Evolutionary conservation across 64 coral and sea anemone species (phyloP).

Genomic region (Montipora cactus): DNA sequence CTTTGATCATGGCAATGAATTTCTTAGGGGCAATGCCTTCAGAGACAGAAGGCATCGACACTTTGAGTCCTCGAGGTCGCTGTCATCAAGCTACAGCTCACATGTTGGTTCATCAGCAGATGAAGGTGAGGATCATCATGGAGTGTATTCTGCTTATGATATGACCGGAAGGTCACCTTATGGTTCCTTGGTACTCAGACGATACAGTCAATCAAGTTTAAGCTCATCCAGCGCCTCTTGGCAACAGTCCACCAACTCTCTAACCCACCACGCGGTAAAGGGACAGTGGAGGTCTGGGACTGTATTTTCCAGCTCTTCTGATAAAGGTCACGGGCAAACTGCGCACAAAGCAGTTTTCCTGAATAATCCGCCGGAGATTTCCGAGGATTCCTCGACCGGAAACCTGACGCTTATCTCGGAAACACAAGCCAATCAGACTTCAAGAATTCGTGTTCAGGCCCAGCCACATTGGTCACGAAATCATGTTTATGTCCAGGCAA

Average conservation of each 20-base stretch:
- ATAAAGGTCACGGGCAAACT: constrained; percentile 19
- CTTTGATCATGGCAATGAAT: constrained; percentile 1
- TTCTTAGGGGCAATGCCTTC: constrained; percentile 6
- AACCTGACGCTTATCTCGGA: constrained; percentile 9
- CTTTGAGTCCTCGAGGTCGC: constrained; percentile 66
- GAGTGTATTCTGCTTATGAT: constrained; percentile 94
- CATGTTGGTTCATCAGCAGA: constrained; percentile 82
- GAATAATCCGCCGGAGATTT: constrained; percentile 21
- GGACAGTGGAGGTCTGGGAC: constrained; percentile 35
- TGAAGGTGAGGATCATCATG: constrained; percentile 83
- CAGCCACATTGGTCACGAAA: constrained; percentile 23
- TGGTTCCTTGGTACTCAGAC: constrained; percentile 41
- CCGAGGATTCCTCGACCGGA: not conserved
- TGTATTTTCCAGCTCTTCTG: not conserved
- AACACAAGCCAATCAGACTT: not conserved
- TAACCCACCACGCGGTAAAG: constrained; percentile 64
- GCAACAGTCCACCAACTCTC: constrained; percentile 76
- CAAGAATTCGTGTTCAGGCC: constrained; percentile 38
- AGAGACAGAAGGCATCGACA: constrained; percentile 49
- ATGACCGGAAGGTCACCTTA: constrained; percentile 86
- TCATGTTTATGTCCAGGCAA: constrained; percentile 22
- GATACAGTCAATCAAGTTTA: constrained; percentile 94
- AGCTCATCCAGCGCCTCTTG: constrained; percentile 94
- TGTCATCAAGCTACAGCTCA: constrained; percentile 89
- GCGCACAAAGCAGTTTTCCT: constrained; percentile 24